Percentiles rank a stretch among this genome's conserved stretches.
These are phyloP conservation scores for Altica lythri DNA, from an alignment of 2,888 invertebrate genomes.

Conservation along the genomic window DNA sequence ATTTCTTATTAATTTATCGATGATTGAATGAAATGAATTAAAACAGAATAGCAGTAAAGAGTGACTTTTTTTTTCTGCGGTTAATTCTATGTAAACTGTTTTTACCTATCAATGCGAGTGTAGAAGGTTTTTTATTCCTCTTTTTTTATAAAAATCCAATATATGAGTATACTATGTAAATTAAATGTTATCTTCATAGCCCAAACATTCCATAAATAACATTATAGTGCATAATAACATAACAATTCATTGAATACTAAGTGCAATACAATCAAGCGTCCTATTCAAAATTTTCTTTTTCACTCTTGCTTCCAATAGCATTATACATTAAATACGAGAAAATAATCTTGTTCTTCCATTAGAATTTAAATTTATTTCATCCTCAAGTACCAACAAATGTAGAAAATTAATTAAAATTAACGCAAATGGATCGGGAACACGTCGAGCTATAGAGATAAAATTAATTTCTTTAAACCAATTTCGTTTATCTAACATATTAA, in stretches of 20 bases:
- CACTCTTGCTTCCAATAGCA: conserved; percentile 7
- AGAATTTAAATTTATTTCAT: conserved; percentile 30
- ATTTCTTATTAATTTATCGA: no score
- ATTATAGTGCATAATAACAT: conserved; percentile 4
- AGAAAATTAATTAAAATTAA: conserved; percentile 46
- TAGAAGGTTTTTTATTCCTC: no score
- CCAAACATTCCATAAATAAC: conserved; percentile 13
- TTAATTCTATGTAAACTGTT: no score
- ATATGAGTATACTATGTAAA: conserved; percentile 6
- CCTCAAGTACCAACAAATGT: conserved; percentile 19
- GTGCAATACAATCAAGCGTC: conserved; percentile 7
- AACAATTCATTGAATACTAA: conserved; percentile 22
- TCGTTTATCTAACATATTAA: conserved; percentile 52
- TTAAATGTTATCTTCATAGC: conserved; percentile 4
- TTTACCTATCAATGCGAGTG: no score
- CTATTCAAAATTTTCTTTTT: conserved; percentile 13
- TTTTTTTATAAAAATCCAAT: neutral
- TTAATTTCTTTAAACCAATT: conserved; percentile 50
- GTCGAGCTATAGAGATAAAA: conserved; percentile 39
- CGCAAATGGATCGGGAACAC: conserved; percentile 41
- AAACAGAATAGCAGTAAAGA: no score
- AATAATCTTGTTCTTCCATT: conserved; percentile 25
- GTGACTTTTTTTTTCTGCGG: no score
- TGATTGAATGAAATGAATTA: no score
- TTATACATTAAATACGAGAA: conserved; percentile 17